Evolutionary conservation across 2,888 invertebrate species (phyloP).

Genomic region (Axea sp.): DNA sequence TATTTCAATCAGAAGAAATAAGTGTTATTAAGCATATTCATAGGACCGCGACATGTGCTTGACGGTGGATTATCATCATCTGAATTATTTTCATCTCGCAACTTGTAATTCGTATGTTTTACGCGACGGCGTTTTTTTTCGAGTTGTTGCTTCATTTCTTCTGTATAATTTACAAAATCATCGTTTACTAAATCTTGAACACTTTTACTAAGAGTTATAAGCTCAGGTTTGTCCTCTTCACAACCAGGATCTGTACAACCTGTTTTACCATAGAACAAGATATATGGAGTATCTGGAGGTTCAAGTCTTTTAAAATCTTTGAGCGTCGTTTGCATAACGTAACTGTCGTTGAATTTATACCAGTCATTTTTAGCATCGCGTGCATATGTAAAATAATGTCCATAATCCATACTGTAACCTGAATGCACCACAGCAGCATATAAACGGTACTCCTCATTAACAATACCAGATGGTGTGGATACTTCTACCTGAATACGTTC

Average conservation of each 20-base stretch:
- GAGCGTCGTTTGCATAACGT: constrained; percentile 83
- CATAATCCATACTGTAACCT: constrained; percentile 90
- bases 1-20: constrained; percentile 72
- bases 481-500: constrained; percentile 80
- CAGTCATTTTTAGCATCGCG: constrained; percentile 84
- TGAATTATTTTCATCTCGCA: constrained; percentile 72
- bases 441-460: constrained; percentile 83
- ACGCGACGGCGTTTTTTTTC: constrained; percentile 67
- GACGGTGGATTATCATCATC: constrained; percentile 81
- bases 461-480: constrained; percentile 64
- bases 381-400: constrained; percentile 93
- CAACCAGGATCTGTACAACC: constrained; percentile 67
- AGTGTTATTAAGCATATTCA: constrained; percentile 69
- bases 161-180: constrained; percentile 69
- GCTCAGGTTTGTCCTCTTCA: constrained; percentile 71
- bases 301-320: constrained; percentile 83
- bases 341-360: constrained; percentile 90
- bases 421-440: constrained; percentile 93
- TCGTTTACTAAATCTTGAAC: constrained; percentile 72
- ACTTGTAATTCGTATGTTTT: constrained; percentile 29
- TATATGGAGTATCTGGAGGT: constrained; percentile 90
- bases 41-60: constrained; percentile 80
- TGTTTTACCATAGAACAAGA: constrained; percentile 85
- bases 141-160: constrained; percentile 70
- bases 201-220: constrained; percentile 69